Conservation (phyloP, 2,888 invertebrate genomes). For the Azorinus chamasolen region DNA sequence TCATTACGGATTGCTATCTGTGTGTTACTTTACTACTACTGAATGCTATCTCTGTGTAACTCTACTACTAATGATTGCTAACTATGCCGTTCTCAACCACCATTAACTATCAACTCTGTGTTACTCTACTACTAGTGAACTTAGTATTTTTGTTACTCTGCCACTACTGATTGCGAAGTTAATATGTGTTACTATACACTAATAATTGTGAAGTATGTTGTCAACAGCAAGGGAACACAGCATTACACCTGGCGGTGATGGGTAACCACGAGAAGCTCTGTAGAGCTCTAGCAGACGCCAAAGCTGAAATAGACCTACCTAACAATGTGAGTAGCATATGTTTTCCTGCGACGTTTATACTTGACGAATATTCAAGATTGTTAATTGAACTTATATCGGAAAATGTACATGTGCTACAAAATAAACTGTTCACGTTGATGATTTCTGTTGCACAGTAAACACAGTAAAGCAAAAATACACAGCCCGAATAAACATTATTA, state of each 20-base stretch:
- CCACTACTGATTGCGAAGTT: no score
- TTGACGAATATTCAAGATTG: neutral
- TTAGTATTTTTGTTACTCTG: no score
- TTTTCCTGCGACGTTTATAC: neutral
- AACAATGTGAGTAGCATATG: constrained; percentile 90
- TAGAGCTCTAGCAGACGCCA: constrained; percentile 90
- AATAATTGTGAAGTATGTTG: neutral
- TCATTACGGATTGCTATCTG: no score
- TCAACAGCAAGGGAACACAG: constrained; percentile 90
- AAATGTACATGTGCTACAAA: neutral
- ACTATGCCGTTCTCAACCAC: no score
- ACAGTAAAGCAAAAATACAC: no score
- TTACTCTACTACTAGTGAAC: no score
- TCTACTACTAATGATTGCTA: no score
- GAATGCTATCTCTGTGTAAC: no score
- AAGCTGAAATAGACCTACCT: constrained; percentile 91
- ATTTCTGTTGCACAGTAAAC: neutral
- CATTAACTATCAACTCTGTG: no score
- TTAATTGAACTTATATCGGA: neutral
- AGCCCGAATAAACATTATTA: no score
- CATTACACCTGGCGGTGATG: constrained; percentile 94
- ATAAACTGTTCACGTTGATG: neutral
- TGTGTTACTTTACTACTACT: no score
- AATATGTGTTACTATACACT: no score
- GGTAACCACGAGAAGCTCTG: constrained; percentile 92